Conservation (phyloP, 2,888 invertebrate species). For the Cistogaster globosa region DNA sequence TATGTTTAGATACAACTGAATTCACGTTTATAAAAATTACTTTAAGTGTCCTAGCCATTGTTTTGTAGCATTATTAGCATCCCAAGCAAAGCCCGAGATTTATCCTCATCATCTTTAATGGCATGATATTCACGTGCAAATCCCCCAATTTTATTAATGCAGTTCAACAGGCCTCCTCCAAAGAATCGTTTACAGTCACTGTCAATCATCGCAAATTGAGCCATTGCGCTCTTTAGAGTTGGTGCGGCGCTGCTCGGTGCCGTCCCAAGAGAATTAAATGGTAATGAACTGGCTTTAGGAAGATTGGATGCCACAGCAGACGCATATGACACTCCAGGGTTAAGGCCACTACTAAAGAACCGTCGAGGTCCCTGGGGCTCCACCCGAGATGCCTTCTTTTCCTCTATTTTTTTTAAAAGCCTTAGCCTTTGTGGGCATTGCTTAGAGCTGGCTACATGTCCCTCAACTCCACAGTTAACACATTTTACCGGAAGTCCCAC, state of each 20-base stretch:
- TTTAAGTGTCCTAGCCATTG: conserved; percentile 28
- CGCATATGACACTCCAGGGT: neutral
- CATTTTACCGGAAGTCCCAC: neutral
- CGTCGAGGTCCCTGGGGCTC: no score
- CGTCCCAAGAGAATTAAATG: neutral
- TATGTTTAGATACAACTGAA: conserved; percentile 20
- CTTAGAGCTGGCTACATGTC: conserved; percentile 20
- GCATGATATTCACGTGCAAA: neutral
- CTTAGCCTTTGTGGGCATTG: neutral
- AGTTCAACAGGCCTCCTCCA: neutral
- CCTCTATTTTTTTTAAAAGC: neutral
- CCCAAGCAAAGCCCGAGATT: conserved; percentile 20
- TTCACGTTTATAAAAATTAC: conserved; percentile 36
- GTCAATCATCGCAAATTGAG: no score
- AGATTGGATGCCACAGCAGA: neutral
- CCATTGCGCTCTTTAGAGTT: no score
- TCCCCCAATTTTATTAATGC: neutral
- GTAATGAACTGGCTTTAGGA: no score
- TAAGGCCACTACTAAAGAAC: neutral
- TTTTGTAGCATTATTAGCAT: conserved; percentile 8
- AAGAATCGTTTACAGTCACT: neutral
- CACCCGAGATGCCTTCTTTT: no score
- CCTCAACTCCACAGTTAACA: neutral
- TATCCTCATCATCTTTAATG: conserved; percentile 10
- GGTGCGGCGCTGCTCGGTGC: no score